Evolutionary conservation across 64 coral and sea anemone species (phyloP), one percentile per base, ranked within the genome.

Genomic region (Actinia equina): DNA sequence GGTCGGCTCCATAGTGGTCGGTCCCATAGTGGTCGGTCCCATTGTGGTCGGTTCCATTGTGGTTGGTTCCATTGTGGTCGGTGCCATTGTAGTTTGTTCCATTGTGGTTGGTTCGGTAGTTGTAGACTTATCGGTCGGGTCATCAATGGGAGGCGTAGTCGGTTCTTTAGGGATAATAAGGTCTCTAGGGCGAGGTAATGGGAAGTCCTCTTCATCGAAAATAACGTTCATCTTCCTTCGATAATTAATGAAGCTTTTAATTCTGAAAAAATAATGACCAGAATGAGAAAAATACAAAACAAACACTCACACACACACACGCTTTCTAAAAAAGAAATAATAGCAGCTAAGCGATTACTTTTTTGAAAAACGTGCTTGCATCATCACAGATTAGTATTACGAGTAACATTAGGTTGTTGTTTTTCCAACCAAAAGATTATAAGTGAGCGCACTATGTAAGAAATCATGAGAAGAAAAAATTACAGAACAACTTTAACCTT

Each of bases 201-300:
- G 80, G 85, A 85, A 87, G 70, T 92, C 90, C 52, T 92, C 85
- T 19, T 59, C 77, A 71, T 92, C 90, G 60, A 92, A 92, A 87
- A 83, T 57, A 42, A 87, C 90, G 2, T 65, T 37, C 20, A 67
- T 15, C 42, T 79, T 74, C 44, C 52, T 63, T 23, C 56, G 6
- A 44, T 92, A 52, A 12, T 92, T 49, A 22, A 67, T 4, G 15
- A 92, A 92, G 44, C 77, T 58, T 27, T 12, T 23, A 41, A 86
- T 3, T 44, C 89, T 91, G 42, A 60, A 25, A 59, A 12, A 59
- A 22, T 23, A 85, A n/a, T 2, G 18, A 81, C 42, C 19, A 74
- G 3, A 15, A n/a, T n/a, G n/a, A n/a, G n/a, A n/a, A n/a, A n/a
- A n/a, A n/a, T n/a, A n/a, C n/a, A n/a, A n/a, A n/a, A n/a, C n/a